Conservation (phyloP, 2,113 vertebrate genomes). For the Crotophaga sulcirostris region DNA sequence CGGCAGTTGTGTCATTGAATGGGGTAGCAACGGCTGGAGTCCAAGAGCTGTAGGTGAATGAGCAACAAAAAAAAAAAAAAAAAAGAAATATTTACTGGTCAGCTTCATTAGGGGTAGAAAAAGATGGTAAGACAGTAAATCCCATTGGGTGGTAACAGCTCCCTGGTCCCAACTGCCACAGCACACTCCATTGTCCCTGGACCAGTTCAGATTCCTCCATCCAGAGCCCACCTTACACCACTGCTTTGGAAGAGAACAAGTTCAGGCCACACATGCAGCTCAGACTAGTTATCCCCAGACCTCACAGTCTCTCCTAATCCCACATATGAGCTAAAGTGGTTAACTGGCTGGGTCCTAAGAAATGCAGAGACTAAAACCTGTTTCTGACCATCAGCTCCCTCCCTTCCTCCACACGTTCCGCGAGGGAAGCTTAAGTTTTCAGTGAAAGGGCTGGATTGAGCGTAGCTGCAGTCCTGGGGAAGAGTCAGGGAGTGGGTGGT, state of each 20-base stretch:
- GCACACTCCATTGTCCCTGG: neutral
- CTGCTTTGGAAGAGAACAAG: neutral
- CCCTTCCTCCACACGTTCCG: rapidly evolving
- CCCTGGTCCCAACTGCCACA: neutral
- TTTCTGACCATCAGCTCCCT: neutral
- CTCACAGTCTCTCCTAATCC: neutral
- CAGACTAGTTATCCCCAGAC: neutral
- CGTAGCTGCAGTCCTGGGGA: neutral
- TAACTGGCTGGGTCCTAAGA: neutral
- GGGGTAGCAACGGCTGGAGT: constrained; percentile 89
- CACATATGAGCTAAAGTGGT: rapidly evolving
- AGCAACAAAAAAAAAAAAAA: constrained; percentile 77
- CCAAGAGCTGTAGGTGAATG: constrained; percentile 88
- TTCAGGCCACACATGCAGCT: rapidly evolving
- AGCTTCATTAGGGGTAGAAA: constrained; percentile 12
- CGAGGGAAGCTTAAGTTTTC: neutral
- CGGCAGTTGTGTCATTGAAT: constrained; percentile 88
- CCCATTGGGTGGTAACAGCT: neutral
- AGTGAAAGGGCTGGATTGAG: neutral
- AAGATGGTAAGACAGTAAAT: neutral
- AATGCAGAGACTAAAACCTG: neutral
- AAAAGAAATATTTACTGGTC: constrained; percentile 59
- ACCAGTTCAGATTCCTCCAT: neutral
- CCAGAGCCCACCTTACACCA: neutral
- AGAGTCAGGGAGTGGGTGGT: neutral